Evolutionary conservation across 64 coral and sea anemone genomes (phyloP).

Genomic region (Cladopsammia gracilis): DNA sequence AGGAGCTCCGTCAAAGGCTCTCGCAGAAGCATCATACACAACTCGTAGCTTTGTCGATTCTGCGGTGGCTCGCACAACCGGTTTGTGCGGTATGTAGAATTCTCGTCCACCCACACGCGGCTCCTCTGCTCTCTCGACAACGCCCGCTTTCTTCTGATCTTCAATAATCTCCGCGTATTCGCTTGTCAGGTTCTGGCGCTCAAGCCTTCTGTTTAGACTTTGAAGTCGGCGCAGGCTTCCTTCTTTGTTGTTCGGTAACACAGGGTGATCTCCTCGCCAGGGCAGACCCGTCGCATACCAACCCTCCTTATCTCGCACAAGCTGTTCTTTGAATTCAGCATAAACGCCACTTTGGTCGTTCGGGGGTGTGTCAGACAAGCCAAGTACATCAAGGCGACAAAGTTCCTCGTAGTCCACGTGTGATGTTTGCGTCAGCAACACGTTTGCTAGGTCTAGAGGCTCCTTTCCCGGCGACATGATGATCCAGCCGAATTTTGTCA

Average conservation of each 20-base stretch:
- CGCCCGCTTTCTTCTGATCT: neutral
- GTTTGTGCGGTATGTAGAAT: too few relatives aligned
- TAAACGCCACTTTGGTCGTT: too few relatives aligned
- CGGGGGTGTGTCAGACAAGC: too few relatives aligned
- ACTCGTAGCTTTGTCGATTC: neutral
- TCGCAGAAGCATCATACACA: too few relatives aligned
- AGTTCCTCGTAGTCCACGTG: constrained; percentile 29
- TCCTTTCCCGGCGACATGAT: too few relatives aligned
- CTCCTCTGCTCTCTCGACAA: neutral
- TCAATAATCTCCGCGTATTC: neutral
- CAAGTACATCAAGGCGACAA: neutral
- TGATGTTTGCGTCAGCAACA: too few relatives aligned
- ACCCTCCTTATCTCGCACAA: too few relatives aligned
- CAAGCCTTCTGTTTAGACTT: neutral
- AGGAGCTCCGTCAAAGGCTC: too few relatives aligned
- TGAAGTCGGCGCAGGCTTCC: neutral
- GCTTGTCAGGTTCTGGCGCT: neutral
- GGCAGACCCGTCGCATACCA: too few relatives aligned
- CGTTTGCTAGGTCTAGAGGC: too few relatives aligned
- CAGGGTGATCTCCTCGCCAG: constrained; percentile 3
- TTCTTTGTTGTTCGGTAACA: neutral
- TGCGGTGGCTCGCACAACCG: neutral
- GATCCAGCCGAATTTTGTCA: too few relatives aligned
- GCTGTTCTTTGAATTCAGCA: too few relatives aligned
- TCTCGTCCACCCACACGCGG: neutral